Conservation (phyloP, 2,797 vertebrate genomes). For the Intellagama lesueurii region DNA sequence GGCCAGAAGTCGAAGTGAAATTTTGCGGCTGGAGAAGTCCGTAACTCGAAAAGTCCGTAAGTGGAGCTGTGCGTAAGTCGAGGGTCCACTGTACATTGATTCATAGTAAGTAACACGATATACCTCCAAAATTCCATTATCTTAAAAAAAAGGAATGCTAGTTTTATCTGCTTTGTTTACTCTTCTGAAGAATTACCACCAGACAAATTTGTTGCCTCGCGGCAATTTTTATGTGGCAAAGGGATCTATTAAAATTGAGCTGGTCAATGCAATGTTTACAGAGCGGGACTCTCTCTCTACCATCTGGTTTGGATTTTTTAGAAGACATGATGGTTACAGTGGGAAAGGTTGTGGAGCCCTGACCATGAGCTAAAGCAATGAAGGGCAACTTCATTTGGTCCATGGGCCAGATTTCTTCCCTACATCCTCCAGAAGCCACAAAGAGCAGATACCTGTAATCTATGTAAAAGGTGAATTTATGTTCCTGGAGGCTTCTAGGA, state of each 20-base stretch:
- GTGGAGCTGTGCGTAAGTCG: too few relatives aligned
- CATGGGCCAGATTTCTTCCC: too few relatives aligned
- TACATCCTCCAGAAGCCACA: too few relatives aligned
- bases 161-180: neutral
- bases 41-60: too few relatives aligned
- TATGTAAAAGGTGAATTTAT: too few relatives aligned
- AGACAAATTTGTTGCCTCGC: constrained; percentile 19
- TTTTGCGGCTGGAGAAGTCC: too few relatives aligned
- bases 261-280: neutral
- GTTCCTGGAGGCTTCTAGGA: too few relatives aligned
- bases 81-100: neutral
- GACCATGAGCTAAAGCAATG: neutral
- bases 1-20: too few relatives aligned
- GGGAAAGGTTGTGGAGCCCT: neutral
- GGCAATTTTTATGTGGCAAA: neutral
- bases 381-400: neutral
- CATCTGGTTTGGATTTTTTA: constrained; percentile 5
- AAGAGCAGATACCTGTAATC: too few relatives aligned
- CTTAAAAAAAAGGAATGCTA: neutral
- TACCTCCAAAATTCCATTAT: constrained; percentile 12
- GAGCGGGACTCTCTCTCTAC: neutral
- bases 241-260: neutral
- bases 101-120: neutral
- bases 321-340: neutral
- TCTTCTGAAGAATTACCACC: neutral